Conservation (phyloP, 2,888 invertebrate genomes). For the Ganaspis brasiliensis region DNA sequence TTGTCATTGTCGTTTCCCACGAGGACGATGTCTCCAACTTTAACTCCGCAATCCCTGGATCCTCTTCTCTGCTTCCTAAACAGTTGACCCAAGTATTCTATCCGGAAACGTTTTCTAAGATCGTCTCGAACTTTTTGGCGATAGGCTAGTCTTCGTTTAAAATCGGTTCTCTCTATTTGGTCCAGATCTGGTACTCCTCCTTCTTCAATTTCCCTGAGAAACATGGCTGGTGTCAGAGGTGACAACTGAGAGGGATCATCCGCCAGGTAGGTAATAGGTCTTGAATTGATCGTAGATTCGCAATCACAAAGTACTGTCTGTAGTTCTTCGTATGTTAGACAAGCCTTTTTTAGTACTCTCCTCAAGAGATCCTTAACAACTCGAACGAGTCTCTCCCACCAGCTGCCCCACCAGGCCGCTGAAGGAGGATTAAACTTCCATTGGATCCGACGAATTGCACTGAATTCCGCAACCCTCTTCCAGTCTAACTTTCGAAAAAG, state of each 20-base stretch:
- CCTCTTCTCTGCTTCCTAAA: not conserved
- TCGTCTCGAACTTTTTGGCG: not conserved
- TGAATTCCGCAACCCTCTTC: too few species aligned
- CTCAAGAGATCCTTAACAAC: slow-evolving; percentile 73
- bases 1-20: not conserved
- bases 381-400: slow-evolving; percentile 65
- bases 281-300: slow-evolving; percentile 72
- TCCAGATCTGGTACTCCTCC: not conserved
- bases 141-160: not conserved
- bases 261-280: slow-evolving; percentile 71
- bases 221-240: too few species aligned
- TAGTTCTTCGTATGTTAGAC: slow-evolving; percentile 66
- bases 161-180: not conserved
- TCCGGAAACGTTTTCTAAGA: not conserved
- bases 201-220: not conserved
- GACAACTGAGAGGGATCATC: slow-evolving; percentile 4
- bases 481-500: too few species aligned
- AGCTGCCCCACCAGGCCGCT: slow-evolving; percentile 52
- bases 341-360: slow-evolving; percentile 71
- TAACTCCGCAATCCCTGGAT: not conserved
- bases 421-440: slow-evolving; percentile 61
- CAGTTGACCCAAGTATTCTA: not conserved
- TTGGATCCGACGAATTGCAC: slow-evolving; percentile 45
- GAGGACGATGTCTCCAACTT: not conserved
- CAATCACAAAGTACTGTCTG: slow-evolving; percentile 68